A percentile compares a stretch with the other conserved stretches of the same genome.
phyloP scores from a whole-genome alignment of 2,113 vertebrate species.

The Gnathonemus longibarbis region DNA sequence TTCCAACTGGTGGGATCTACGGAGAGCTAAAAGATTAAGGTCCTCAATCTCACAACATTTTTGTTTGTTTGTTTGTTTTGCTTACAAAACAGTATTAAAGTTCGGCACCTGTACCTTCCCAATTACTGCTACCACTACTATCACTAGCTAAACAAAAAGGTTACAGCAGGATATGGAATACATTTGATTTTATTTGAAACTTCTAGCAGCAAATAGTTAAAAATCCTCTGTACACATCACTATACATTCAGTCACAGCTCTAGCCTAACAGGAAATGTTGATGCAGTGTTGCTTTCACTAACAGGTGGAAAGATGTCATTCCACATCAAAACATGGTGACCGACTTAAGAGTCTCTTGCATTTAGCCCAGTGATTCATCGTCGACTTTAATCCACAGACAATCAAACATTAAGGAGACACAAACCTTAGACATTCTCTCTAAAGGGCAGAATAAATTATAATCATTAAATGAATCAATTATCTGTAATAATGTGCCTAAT shows the following conservation, averaged over 20 bases:
- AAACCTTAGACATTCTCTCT: background rate
- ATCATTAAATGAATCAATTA: slow-evolving; percentile 13
- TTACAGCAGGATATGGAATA: background rate
- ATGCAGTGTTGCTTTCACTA: background rate
- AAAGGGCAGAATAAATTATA: slow-evolving; percentile 2
- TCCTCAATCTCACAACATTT: background rate
- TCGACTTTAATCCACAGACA: background rate
- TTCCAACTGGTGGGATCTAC: slow-evolving; percentile 31
- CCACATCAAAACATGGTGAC: background rate
- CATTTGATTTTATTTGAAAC: background rate
- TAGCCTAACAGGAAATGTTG: background rate
- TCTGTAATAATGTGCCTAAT: background rate
- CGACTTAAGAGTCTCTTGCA: background rate
- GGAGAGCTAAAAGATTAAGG: slow-evolving; percentile 29
- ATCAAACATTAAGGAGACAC: background rate
- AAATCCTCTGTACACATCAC: background rate
- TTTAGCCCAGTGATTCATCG: background rate
- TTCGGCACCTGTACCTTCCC: background rate
- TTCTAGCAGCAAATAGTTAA: background rate
- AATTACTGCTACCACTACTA: background rate
- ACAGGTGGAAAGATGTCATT: background rate
- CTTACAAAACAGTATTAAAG: background rate
- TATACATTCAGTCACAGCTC: background rate
- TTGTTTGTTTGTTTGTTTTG: background rate
- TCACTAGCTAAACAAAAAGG: background rate